Evolutionary conservation across 2,113 vertebrate species (phyloP).

Genomic region (Colius striatus): DNA sequence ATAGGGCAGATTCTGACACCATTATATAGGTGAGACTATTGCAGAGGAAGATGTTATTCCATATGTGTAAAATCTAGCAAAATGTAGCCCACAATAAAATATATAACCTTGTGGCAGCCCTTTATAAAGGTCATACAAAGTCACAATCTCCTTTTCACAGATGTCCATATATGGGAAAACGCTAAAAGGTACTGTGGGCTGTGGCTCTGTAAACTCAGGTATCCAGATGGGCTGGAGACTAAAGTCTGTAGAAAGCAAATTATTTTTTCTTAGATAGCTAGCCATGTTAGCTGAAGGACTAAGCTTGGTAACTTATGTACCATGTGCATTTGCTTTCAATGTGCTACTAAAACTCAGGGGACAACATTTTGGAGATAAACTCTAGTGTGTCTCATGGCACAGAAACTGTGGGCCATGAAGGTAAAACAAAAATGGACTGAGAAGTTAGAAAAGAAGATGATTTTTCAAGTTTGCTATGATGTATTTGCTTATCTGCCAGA

Average conservation of each 20-base stretch:
- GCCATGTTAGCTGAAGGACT: not conserved
- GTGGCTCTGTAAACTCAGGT: not conserved
- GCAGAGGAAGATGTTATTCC: not conserved
- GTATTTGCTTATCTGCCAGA: not conserved
- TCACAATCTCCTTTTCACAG: not conserved
- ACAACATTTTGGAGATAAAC: not conserved
- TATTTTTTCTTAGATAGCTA: not conserved
- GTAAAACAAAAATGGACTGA: not conserved
- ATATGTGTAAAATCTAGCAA: not conserved
- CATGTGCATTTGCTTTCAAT: not conserved
- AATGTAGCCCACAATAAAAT: not conserved
- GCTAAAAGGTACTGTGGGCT: not conserved
- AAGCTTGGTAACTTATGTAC: not conserved
- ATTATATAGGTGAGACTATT: slow-evolving; percentile 11
- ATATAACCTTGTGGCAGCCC: not conserved
- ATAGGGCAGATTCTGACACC: slow-evolving; percentile 21
- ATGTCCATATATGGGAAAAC: not conserved
- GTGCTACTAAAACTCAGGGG: not conserved
- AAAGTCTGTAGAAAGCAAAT: not conserved
- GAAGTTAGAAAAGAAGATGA: not conserved
- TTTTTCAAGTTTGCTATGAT: not conserved
- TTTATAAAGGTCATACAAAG: not conserved
- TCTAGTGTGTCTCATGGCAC: not conserved
- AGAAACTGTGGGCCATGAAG: not conserved
- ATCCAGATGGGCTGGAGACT: not conserved